phyloP scores from a whole-genome alignment of 2,113 vertebrate species.

The Galbula dea region DNA sequence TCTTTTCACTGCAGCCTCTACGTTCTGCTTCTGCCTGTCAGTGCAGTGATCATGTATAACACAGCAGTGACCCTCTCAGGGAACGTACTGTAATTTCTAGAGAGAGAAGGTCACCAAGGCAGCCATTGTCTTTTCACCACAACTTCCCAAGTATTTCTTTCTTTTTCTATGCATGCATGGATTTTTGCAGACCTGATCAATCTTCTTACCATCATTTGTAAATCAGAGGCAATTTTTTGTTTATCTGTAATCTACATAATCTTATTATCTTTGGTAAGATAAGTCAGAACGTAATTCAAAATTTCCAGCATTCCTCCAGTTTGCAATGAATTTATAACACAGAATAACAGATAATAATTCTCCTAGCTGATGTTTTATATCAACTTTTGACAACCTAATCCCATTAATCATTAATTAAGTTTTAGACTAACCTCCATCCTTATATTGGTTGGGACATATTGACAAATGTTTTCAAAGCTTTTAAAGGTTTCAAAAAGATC shows the following conservation, averaged over 20 bases:
- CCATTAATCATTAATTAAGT: not conserved
- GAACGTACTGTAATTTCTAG: not conserved
- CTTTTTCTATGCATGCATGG: not conserved
- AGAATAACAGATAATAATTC: not conserved
- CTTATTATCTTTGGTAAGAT: not conserved
- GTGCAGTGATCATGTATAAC: not conserved
- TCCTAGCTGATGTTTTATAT: not conserved
- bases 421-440: not conserved
- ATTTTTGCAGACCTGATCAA: not conserved
- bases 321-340: not conserved
- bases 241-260: not conserved
- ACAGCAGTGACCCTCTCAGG: not conserved
- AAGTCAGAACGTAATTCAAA: not conserved
- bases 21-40: not conserved
- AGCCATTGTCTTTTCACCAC: not conserved
- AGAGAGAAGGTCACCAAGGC: not conserved
- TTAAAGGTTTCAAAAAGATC: not conserved
- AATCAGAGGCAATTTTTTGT: not conserved
- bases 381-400: not conserved
- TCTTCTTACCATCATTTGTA: not conserved
- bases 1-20: not conserved
- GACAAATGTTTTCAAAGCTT: not conserved
- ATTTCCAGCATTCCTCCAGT: not conserved
- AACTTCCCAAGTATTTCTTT: not conserved
- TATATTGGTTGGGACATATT: not conserved